Conservation (phyloP, 1,140 invertebrate genomes). For the Acromyrmex charruanus region DNA sequence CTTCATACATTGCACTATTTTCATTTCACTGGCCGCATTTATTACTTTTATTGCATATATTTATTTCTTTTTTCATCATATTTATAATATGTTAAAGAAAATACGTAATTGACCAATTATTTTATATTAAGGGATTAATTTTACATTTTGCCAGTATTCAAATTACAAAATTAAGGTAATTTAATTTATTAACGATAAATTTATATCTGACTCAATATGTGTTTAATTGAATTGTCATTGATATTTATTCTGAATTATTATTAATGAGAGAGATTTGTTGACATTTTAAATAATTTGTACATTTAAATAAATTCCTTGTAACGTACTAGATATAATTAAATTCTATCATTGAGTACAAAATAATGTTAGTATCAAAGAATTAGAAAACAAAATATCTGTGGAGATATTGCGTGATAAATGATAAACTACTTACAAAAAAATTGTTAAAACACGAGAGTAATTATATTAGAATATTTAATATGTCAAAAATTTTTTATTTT, state of each 20-base stretch:
- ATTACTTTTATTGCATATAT: background rate
- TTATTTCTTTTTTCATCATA: background rate
- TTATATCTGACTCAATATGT: background rate
- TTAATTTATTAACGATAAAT: background rate
- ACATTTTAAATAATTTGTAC: background rate
- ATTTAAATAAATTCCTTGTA: background rate
- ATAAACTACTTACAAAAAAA: background rate
- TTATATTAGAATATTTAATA: conserved; percentile 5
- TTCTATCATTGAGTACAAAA: conserved; percentile 23
- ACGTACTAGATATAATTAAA: background rate
- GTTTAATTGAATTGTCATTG: background rate
- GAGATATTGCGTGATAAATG: background rate
- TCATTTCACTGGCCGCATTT: background rate
- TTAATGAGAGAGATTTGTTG: background rate
- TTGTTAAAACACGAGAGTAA: background rate
- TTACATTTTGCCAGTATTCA: background rate
- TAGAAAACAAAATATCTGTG: background rate
- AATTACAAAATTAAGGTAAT: conserved; percentile 18
- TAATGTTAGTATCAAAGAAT: background rate
- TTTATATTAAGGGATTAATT: background rate
- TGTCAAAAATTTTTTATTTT: background rate
- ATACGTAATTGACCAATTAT: background rate
- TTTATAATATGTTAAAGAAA: background rate
- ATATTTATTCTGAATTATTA: background rate
- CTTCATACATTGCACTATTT: background rate